Conservation (phyloP, 2,113 vertebrate species). For the Geococcyx californianus region DNA sequence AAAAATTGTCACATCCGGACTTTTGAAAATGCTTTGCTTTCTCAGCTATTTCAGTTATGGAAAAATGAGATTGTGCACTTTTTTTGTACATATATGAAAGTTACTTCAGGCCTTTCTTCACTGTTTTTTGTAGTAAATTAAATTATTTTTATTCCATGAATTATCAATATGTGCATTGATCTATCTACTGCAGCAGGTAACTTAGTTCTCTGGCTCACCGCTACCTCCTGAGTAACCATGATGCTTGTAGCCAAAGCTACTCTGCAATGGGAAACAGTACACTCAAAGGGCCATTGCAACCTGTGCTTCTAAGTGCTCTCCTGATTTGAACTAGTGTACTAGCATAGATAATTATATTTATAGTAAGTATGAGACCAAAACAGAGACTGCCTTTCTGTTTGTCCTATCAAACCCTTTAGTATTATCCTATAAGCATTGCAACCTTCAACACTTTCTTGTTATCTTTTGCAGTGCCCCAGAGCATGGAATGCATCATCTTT, state of each 20-base stretch:
- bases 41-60: not conserved
- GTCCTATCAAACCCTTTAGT: not conserved
- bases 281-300: not conserved
- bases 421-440: not conserved
- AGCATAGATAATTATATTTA: not conserved
- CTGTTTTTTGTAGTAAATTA: not conserved
- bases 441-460: not conserved
- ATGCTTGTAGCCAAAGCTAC: not conserved
- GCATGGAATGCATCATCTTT: not conserved
- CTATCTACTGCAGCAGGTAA: not conserved
- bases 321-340: not conserved
- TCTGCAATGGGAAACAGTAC: not conserved
- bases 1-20: not conserved
- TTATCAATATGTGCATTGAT: not conserved
- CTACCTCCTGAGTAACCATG: not conserved
- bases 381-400: not conserved
- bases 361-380: not conserved
- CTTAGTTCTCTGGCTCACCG: not conserved
- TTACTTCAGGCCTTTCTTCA: not conserved
- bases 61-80: not conserved
- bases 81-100: not conserved
- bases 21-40: not conserved
- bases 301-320: not conserved
- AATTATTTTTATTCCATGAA: not conserved
- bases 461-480: not conserved